Base-by-base conservation (phyloP, 2,797 vertebrate species). In the Macropodus opercularis region DNA sequence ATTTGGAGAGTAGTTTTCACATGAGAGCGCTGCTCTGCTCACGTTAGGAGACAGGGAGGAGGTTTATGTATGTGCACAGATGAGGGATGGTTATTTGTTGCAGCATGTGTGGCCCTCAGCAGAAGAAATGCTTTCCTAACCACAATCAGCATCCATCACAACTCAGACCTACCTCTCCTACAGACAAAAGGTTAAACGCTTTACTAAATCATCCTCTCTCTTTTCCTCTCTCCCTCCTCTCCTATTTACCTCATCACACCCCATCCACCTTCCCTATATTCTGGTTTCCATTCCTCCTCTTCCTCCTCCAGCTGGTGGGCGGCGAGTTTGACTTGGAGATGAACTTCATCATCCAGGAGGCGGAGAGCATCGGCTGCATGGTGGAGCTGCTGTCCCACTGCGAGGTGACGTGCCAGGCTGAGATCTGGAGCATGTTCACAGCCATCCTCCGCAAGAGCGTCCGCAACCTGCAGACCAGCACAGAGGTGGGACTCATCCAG, bases 361-460 rank as follows among this genome's bases (percentile, higher is more conserved):
- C 95, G 8, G 97, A 98, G 83, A 96, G 96, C 87, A 97, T 98
- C 69, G 95, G 94, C 2, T 99, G 97, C 83, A 97, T 98, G 96
- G 94, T 95, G 72, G 96, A 98, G 85, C 90, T 99, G 69, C 90
- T 99, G 89, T 96, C 96, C 81, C 95, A 97, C 88, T 99, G 97
- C 80, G 95, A 98, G 69, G 93, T 96, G 61, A 98, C 96, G 1
- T 98, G 96, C 90, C 97, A 98, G 88, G 97, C 96, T 1, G 97
- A 98, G 90, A 95, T 98, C 85, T 99, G 97, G 97, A 98, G 96
- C 92, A 98, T 98, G 96, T 98, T 98, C 83, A 98, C 96, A 18
- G 97, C 97, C 75, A 95, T 99, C 87, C 94, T 99, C 24, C 95
- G 97, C 63, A 98, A 98, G 87, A 99, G 97, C 50, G 95, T 99